Evolutionary conservation across 2,113 vertebrate species (phyloP).

Genomic region (Neolamprologus ventralis): DNA sequence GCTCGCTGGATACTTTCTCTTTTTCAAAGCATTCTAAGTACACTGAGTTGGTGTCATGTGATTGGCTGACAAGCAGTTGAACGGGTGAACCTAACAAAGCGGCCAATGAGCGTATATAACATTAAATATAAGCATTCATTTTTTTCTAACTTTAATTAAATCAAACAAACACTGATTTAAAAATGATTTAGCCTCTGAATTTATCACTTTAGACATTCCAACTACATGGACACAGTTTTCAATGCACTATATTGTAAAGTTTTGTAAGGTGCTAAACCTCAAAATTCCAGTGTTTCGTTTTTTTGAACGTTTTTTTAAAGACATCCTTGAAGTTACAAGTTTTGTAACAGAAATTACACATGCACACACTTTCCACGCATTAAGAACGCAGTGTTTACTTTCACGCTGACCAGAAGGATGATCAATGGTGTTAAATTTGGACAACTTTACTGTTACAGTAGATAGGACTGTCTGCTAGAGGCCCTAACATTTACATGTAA

Average conservation of each 20-base stretch:
- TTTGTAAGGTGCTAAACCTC: neutral
- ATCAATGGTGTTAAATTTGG: neutral
- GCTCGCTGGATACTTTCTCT: neutral
- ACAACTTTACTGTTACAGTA: neutral
- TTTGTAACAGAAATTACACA: neutral
- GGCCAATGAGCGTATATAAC: fast-evolving
- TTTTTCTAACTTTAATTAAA: neutral
- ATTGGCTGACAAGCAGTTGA: neutral
- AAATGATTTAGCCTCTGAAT: neutral
- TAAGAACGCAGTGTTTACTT: neutral
- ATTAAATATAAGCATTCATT: fast-evolving
- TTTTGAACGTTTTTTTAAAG: neutral
- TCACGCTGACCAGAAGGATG: neutral
- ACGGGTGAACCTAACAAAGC: neutral
- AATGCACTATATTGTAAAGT: neutral
- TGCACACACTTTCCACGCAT: neutral
- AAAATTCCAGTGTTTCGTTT: fast-evolving
- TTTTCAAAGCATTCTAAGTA: neutral
- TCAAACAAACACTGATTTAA: neutral
- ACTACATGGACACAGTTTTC: neutral
- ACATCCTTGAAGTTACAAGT: neutral
- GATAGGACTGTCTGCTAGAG: neutral
- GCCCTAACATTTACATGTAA: neutral
- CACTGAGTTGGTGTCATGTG: neutral
- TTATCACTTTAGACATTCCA: neutral